Evolutionary conservation across 2,888 invertebrate genomes (phyloP), one percentile per base, ranked within the genome.

Genomic region (Ichneumoninae sp.): DNA sequence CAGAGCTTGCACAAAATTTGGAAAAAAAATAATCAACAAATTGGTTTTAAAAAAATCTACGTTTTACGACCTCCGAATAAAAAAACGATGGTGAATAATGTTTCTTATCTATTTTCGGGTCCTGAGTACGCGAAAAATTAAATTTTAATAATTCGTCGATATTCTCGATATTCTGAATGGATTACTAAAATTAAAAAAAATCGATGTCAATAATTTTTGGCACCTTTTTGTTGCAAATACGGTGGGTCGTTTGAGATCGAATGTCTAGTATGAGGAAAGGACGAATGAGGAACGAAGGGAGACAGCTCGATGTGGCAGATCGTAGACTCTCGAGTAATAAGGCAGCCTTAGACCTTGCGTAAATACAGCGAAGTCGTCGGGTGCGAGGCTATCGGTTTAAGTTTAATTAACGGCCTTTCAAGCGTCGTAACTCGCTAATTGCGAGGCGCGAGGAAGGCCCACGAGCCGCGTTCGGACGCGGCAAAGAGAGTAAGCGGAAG

Each of bases 341-440:
- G 88, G 81, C 87, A 88, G 81, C 86, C 83, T 79, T 68, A 81
- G 73, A 76, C 65, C 73, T 84, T 77, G 81, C 73, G 52, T 69
- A 36, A 71, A 70, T 60, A 52, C 26, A 57, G 5, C 30, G 68
- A 63, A 75, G 33, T 68, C 79, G 70, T 79, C 60, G 66, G 54
- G 60, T 26, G 19, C 68, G 33, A 19, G 85, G 87, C 89, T 91
- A 92, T 92, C 90, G 90, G 84, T 90, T 90, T 88, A 89, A 88
- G 91, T 92, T 92, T 91, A 92, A 92, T 92, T 92, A 92, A 92
- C 91, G 91, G 88, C 87, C 88, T 57, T 88, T 86, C 90, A 88
- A 88, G 86, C 87, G 89, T 89, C 91, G 90, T 91, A 92, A 92
- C 90, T 92, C 89, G 89, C 91, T 92, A 92, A 92, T 92, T 92